Percentiles rank a stretch among this genome's conserved stretches.
Evolutionary conservation across 2,797 vertebrate genomes (phyloP).

Genomic region (Scolopax bukidnonensis): DNA sequence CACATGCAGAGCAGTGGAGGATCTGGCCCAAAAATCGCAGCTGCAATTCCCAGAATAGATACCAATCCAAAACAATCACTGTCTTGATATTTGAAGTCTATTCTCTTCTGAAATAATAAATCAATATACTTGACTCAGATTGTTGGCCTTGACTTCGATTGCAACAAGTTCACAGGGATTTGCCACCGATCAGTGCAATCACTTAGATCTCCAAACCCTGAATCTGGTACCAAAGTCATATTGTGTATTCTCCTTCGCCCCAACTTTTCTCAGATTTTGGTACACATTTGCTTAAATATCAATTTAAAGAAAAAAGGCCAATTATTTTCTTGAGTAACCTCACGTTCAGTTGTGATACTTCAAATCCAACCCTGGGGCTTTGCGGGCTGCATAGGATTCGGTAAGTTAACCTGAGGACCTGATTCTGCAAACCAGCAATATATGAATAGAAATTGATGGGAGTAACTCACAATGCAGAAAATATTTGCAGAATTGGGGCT

Average conservation of each 20-base stretch:
- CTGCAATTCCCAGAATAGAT: background rate
- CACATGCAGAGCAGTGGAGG: background rate
- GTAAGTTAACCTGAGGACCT: background rate
- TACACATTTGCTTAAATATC: background rate
- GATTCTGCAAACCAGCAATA: background rate
- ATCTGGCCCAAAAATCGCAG: background rate
- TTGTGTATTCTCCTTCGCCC: background rate
- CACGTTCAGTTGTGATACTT: background rate
- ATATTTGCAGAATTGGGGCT: background rate
- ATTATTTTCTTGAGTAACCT: background rate
- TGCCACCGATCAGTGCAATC: background rate
- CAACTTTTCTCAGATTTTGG: background rate
- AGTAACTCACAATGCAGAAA: background rate
- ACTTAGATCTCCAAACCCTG: background rate
- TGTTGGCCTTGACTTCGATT: background rate
- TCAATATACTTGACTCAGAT: background rate
- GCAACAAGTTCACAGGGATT: rapidly evolving
- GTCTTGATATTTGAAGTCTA: background rate
- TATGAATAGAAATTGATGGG: background rate
- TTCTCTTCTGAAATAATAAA: background rate
- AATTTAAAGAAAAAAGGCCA: background rate
- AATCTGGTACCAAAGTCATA: background rate
- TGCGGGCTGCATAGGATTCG: background rate
- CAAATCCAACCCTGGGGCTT: background rate
- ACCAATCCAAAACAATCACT: background rate